Base-by-base conservation (phyloP, 2,113 vertebrate genomes). In the Antechinus flavipes region DNA sequence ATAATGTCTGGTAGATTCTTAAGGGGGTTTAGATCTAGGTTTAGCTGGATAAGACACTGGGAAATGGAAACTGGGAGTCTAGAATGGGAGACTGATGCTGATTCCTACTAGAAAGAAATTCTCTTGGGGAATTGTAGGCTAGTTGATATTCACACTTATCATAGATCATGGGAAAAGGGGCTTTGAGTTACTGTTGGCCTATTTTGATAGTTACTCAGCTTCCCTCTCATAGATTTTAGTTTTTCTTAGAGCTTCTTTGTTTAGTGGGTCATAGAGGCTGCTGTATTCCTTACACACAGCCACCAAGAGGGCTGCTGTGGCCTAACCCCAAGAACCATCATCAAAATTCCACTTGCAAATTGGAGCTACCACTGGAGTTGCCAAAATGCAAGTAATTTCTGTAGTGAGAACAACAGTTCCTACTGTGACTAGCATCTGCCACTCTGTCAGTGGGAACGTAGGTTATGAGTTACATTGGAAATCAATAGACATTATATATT, bases 381-480 rank as follows among this genome's bases (percentile, higher is more conserved):
- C 93, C 96, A 98, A 97, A 42, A 97, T 94, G 94, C 95, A 94
- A 68, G 11, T 0, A 22, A 0, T 0, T 84, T 96, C 97, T 23
- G n/a, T 84, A 84, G n/a, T 76, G n/a, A 84, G n/a, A 84, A 19
- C n/a, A 84, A 42, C n/a, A 84, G n/a, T 84, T 23, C 68, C 16
- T 19, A 84, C 19, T 2, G 19, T 42, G 68, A 42, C n/a, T 2
- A 84, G 68, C 1, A 23, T 7, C 19, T 42, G 19, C 35, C 68
- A 84, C 19, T 61, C 27, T 42, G 68, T 42, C n/a, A 23, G 19
- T 84, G 35, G n/a, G 19, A 84, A 84, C n/a, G 2, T 8, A 42
- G n/a, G 2, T 84, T 35, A 8, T 84, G n/a, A 84, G 35, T 42
- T 84, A 84, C 35, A 22, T 8, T 84, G 35, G 19, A 42, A 84